Conservation (phyloP, 2,797 vertebrate species). For the Danio kyathit region DNA sequence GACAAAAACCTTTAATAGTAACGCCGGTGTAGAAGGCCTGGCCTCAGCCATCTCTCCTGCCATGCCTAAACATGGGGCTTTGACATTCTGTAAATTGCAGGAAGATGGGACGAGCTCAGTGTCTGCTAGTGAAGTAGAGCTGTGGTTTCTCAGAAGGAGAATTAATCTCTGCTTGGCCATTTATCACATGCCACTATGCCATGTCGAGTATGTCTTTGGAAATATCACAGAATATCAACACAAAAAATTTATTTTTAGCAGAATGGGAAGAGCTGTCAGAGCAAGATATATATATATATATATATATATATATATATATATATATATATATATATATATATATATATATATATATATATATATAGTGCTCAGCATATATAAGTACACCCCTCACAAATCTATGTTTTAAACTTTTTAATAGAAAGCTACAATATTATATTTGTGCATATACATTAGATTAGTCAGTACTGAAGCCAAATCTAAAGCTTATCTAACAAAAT, state of each 20-base stretch:
- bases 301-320: too few species aligned
- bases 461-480: too few species aligned
- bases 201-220: background rate
- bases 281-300: background rate
- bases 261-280: background rate
- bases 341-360: too few species aligned
- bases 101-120: background rate
- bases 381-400: too few species aligned
- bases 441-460: too few species aligned
- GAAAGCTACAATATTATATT: too few species aligned
- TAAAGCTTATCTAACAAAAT: too few species aligned
- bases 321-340: too few species aligned
- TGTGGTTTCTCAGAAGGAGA: conserved; percentile 38
- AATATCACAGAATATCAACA: background rate
- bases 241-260: background rate
- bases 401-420: too few species aligned
- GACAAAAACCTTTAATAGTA: conserved; percentile 57
- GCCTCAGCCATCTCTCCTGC: conserved; percentile 14
- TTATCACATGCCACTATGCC: conserved; percentile 16
- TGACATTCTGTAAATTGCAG: conserved; percentile 30
- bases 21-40: conserved; percentile 24
- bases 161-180: background rate
- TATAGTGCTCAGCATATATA: too few species aligned
- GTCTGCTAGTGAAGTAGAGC: conserved; percentile 20
- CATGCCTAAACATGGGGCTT: conserved; percentile 59